Conservation (phyloP, 2,888 invertebrate species). For the Apotomis betuletana region DNA sequence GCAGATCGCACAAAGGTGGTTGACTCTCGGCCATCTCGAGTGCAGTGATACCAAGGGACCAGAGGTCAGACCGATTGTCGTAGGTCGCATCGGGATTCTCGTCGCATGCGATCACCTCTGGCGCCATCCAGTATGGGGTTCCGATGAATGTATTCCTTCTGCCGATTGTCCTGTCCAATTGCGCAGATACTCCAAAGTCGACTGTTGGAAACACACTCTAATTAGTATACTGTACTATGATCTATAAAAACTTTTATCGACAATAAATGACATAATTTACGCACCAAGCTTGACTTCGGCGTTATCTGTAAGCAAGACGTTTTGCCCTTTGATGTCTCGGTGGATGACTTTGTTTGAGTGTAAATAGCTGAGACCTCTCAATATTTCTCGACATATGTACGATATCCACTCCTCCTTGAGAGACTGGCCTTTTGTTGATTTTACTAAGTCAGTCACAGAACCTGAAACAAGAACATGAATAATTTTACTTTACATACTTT, state of each 20-base stretch:
- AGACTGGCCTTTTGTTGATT: constrained; percentile 99
- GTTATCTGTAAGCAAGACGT: constrained; percentile 99
- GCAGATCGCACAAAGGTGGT: constrained; percentile 99
- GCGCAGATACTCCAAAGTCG: constrained; percentile 99
- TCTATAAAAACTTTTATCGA: constrained; percentile 18
- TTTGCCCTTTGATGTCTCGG: constrained; percentile 99
- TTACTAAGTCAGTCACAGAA: constrained; percentile 99
- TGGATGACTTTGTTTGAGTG: constrained; percentile 99
- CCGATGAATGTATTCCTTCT: constrained; percentile 99
- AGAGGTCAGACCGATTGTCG: constrained; percentile 97
- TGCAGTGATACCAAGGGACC: constrained; percentile 98
- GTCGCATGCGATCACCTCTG: constrained; percentile 99
- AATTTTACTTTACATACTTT: not conserved
- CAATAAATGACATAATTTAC: constrained; percentile 45
- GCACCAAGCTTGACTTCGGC: constrained; percentile 99
- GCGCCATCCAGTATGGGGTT: constrained; percentile 99
- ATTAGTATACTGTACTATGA: constrained; percentile 14
- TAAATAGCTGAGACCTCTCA: constrained; percentile 97
- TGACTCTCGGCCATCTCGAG: constrained; percentile 99
- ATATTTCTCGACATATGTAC: constrained; percentile 98
- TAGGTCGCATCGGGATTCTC: constrained; percentile 99
- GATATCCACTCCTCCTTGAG: constrained; percentile 99
- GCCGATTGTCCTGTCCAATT: constrained; percentile 99
- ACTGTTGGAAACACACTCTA: constrained; percentile 82
- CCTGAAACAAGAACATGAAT: constrained; percentile 75